A percentile compares a stretch with the other conserved stretches of the same genome.
Evolutionary conservation across 92 coral and sea anemone genomes (phyloP).

Genomic region (Zoanthus sociatus): DNA sequence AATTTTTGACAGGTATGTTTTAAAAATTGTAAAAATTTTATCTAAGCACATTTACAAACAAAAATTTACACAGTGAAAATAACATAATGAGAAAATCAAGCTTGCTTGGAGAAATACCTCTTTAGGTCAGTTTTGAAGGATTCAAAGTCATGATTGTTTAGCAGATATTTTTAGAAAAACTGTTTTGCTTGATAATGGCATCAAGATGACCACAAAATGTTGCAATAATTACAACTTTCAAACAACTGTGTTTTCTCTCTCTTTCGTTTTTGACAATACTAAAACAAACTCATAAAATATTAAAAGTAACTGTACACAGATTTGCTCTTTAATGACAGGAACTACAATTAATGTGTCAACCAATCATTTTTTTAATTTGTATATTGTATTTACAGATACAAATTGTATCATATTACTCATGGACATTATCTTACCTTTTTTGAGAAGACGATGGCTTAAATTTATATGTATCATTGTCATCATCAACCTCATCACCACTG

Average conservation of each 20-base stretch:
- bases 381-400: slow-evolving; percentile 3
- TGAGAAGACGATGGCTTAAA: slow-evolving; percentile 9
- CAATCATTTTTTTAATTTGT: slow-evolving; percentile 5
- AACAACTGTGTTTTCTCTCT: slow-evolving; percentile 14
- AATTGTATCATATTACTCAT: slow-evolving; percentile 11
- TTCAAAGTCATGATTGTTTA: slow-evolving; percentile 10
- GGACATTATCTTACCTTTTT: slow-evolving; percentile 13
- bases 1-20: slow-evolving; percentile 7
- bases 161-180: slow-evolving; percentile 10
- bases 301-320: slow-evolving; percentile 13
- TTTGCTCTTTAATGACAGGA: slow-evolving; percentile 11
- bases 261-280: slow-evolving; percentile 10
- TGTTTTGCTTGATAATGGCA: slow-evolving; percentile 14
- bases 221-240: slow-evolving; percentile 13
- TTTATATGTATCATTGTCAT: background rate
- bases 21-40: slow-evolving; percentile 9
- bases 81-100: slow-evolving; percentile 6
- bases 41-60: slow-evolving; percentile 10
- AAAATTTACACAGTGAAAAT: slow-evolving; percentile 1
- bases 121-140: slow-evolving; percentile 8
- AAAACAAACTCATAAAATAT: slow-evolving; percentile 1
- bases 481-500: slow-evolving; percentile 13
- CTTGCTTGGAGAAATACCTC: slow-evolving; percentile 9
- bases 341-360: slow-evolving; percentile 13
- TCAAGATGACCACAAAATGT: slow-evolving; percentile 10